phyloP scores from a whole-genome alignment of 2,888 invertebrate genomes.

The Neria commutata region DNA sequence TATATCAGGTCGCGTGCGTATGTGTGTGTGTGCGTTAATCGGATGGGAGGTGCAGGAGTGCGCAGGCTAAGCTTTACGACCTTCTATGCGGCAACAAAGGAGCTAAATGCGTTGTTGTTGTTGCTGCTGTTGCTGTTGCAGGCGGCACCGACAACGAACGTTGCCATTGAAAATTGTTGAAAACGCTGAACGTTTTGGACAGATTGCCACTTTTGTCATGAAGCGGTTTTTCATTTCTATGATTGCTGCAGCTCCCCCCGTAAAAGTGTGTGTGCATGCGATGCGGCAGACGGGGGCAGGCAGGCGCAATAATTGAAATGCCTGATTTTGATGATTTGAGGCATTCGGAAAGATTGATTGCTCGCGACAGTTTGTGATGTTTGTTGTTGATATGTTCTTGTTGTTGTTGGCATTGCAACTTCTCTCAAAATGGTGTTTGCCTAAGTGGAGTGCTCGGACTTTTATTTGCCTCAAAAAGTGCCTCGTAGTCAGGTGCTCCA shows the following conservation, averaged over 20 bases:
- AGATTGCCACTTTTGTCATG: slow-evolving; percentile 55
- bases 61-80: not conserved
- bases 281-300: no score
- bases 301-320: slow-evolving; percentile 23
- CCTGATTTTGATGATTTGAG: slow-evolving; percentile 16
- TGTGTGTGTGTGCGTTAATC: not conserved
- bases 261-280: no score
- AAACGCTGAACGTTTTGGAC: slow-evolving; percentile 52
- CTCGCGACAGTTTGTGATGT: slow-evolving; percentile 47
- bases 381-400: slow-evolving; percentile 12
- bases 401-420: slow-evolving; percentile 1
- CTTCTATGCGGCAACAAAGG: not conserved
- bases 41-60: slow-evolving; percentile 28
- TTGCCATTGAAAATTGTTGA: slow-evolving; percentile 55
- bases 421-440: no score
- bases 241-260: not conserved
- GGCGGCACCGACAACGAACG: slow-evolving; percentile 8
- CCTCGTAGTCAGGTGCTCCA: no score
- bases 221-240: slow-evolving; percentile 15
- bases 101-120: not conserved
- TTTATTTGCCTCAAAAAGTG: no score
- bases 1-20: not conserved
- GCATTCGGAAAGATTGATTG: slow-evolving; percentile 51
- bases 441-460: no score
- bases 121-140: slow-evolving; percentile 19